phyloP scores from a whole-genome alignment of 2,888 invertebrate genomes.

The Macaria liturata region DNA sequence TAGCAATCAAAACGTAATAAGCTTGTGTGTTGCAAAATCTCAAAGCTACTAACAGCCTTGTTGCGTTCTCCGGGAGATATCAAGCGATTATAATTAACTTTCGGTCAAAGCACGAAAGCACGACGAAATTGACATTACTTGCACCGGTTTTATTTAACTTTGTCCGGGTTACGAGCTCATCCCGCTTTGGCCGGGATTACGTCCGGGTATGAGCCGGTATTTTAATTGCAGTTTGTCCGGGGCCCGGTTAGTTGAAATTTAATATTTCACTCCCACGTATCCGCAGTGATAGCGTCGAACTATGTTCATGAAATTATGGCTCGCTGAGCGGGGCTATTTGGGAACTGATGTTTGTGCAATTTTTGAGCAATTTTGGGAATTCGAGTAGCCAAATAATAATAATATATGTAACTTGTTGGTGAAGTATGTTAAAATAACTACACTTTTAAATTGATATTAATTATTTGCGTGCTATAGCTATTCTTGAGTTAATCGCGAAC shows the following conservation, averaged over 20 bases:
- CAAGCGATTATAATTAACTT: constrained; percentile 24
- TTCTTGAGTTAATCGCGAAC: too few relatives aligned
- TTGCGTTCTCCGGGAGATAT: constrained; percentile 11
- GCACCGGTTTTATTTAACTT: constrained; percentile 33
- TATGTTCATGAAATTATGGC: constrained; percentile 13
- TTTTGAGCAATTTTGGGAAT: background rate
- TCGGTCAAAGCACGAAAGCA: constrained; percentile 23
- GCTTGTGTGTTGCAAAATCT: constrained; percentile 1
- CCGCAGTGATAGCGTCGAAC: constrained; percentile 11
- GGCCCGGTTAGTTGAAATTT: constrained; percentile 41
- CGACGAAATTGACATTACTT: constrained; percentile 28
- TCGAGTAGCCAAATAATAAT: too few relatives aligned
- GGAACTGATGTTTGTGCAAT: constrained; percentile 1
- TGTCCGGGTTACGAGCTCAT: constrained; percentile 28
- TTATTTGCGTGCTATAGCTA: too few relatives aligned
- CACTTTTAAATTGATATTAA: background rate
- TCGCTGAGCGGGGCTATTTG: background rate
- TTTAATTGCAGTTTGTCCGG: constrained; percentile 44
- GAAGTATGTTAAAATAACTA: background rate
- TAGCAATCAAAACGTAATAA: background rate
- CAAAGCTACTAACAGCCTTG: constrained; percentile 4
- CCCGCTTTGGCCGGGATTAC: constrained; percentile 33
- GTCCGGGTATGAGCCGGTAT: constrained; percentile 29
- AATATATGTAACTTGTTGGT: too few relatives aligned
- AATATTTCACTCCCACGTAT: constrained; percentile 40